Evolutionary conservation across 2,797 vertebrate species (phyloP).

Genomic region (Urosaurus nigricauda): DNA sequence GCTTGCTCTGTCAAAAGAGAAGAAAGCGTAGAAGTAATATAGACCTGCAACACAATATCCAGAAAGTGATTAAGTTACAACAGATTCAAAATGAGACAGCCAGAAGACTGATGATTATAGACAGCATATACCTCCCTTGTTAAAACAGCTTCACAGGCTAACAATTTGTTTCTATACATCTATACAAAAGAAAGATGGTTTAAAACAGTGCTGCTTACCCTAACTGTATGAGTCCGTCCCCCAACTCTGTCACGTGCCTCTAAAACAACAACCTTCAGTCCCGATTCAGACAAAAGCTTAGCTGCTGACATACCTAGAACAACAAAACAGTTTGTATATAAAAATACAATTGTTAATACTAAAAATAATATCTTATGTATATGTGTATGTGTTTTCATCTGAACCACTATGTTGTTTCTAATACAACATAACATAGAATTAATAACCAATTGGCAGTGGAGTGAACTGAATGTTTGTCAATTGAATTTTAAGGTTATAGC

Average conservation of each 20-base stretch:
- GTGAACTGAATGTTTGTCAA: neutral
- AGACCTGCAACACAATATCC: neutral
- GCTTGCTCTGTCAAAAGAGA: conserved; percentile 73
- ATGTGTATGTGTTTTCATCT: neutral
- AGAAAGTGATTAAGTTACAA: neutral
- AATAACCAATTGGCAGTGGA: neutral
- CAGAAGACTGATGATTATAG: too few relatives aligned
- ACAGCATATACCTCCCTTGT: too few relatives aligned
- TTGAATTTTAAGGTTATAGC: neutral
- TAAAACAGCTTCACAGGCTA: too few relatives aligned
- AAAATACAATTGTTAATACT: neutral
- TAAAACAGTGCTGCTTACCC: conserved; percentile 70
- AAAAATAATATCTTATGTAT: neutral
- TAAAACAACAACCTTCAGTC: conserved; percentile 80
- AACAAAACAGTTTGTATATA: conserved; percentile 29
- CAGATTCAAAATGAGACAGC: too few relatives aligned
- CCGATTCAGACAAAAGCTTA: conserved; percentile 80
- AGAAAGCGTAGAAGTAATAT: conserved; percentile 46
- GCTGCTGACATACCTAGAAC: conserved; percentile 83
- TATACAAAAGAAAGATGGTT: neutral
- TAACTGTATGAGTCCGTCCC: conserved; percentile 84
- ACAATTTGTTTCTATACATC: fast-evolving
- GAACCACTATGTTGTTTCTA: neutral
- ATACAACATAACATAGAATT: neutral
- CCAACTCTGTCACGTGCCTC: conserved; percentile 85